Percentiles rank a stretch among this genome's conserved stretches.
phyloP scores from a whole-genome alignment of 2,888 invertebrate genomes.

The Phania funesta region DNA sequence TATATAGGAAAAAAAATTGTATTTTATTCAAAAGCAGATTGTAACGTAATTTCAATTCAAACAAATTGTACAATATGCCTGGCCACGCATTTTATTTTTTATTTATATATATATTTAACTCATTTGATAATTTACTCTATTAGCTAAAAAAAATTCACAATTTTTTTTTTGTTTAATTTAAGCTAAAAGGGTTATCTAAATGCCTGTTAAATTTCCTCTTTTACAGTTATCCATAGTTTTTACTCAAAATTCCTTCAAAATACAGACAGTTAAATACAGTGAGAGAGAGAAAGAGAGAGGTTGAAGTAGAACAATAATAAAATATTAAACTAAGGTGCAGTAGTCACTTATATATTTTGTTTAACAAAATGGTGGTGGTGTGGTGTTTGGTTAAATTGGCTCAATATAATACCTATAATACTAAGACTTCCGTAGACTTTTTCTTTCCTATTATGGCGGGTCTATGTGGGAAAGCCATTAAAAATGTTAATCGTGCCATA shows the following conservation, averaged over 20 bases:
- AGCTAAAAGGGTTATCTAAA: conserved; percentile 29
- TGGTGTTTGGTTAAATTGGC: neutral
- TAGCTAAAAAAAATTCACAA: conserved; percentile 39
- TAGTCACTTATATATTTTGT: no score
- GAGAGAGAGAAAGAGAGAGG: conserved; percentile 44
- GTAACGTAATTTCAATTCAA: conserved; percentile 60
- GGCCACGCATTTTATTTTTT: conserved; percentile 79
- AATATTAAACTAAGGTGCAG: conserved; percentile 54
- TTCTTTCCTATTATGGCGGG: no score
- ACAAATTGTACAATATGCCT: conserved; percentile 75
- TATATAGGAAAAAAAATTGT: conserved; percentile 12
- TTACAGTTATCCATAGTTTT: conserved; percentile 18
- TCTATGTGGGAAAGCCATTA: no score
- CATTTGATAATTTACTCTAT: conserved; percentile 42
- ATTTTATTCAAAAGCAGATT: conserved; percentile 64
- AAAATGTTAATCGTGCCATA: no score
- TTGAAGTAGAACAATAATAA: conserved; percentile 44
- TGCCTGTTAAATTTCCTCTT: conserved; percentile 35
- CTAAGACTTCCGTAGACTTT: no score
- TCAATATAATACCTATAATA: no score
- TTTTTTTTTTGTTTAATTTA: conserved; percentile 5
- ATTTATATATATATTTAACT: conserved; percentile 10
- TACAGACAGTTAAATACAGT: conserved; percentile 27
- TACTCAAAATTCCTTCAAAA: conserved; percentile 46
- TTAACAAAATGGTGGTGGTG: conserved; percentile 28